Conservation (phyloP, 2,797 vertebrate genomes). For the Acrossocheilus wenchowensis region DNA sequence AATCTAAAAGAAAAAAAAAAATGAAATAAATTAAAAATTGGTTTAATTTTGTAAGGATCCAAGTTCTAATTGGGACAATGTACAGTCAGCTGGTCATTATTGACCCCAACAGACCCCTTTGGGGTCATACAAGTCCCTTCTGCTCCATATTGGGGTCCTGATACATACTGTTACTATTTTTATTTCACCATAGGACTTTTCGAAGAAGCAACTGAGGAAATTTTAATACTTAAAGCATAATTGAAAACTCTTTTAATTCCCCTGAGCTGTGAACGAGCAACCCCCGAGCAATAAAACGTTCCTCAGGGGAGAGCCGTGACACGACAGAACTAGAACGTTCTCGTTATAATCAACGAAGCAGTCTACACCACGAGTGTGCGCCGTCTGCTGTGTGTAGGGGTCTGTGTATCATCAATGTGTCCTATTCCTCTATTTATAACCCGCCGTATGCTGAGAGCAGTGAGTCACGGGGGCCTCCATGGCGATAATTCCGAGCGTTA, state of each 20-base stretch:
- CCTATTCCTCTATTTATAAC: slow-evolving; percentile 52
- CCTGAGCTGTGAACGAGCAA: background rate
- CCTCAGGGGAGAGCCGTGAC: background rate
- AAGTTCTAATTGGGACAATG: background rate
- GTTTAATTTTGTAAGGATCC: background rate
- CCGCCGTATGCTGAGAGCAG: slow-evolving; percentile 42
- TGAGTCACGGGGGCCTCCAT: slow-evolving; percentile 56
- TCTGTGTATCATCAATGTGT: slow-evolving; percentile 56
- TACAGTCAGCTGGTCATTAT: background rate
- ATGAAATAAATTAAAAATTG: background rate
- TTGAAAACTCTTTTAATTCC: background rate
- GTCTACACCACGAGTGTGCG: background rate
- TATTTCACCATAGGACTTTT: background rate
- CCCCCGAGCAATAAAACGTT: background rate
- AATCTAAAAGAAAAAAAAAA: no score
- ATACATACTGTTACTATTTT: background rate
- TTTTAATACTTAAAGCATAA: background rate
- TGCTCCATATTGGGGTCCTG: background rate
- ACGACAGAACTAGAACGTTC: background rate
- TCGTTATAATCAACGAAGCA: background rate
- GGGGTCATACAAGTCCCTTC: background rate
- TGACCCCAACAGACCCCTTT: background rate
- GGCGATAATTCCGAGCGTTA: slow-evolving; percentile 38
- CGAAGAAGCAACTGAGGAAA: background rate
- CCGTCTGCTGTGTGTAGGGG: slow-evolving; percentile 29